Conservation (phyloP, 2,113 vertebrate species). For the Sus scrofa region T2T-Sscrofa CM000824.6:209328001-209328500, state of each 20-base stretch:
- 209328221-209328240: neutral
- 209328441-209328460: neutral
- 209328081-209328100: neutral
- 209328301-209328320: neutral
- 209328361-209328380: neutral
- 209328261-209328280: neutral
- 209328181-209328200: neutral
- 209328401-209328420: neutral
- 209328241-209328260: neutral
- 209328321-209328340: neutral
- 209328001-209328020: slow-evolving; percentile 53
- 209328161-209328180: neutral
- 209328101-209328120: neutral
- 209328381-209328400: neutral
- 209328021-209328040: slow-evolving; percentile 42
- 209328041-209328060: neutral
- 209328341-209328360: neutral
- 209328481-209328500: neutral
- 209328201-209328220: neutral
- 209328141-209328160: neutral
- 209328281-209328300: neutral
- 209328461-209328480: neutral
- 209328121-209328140: neutral
- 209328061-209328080: neutral
- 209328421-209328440: neutral